Evolutionary conservation across 2,113 vertebrate species (phyloP).

Genomic region (Myotis brandtii): DNA sequence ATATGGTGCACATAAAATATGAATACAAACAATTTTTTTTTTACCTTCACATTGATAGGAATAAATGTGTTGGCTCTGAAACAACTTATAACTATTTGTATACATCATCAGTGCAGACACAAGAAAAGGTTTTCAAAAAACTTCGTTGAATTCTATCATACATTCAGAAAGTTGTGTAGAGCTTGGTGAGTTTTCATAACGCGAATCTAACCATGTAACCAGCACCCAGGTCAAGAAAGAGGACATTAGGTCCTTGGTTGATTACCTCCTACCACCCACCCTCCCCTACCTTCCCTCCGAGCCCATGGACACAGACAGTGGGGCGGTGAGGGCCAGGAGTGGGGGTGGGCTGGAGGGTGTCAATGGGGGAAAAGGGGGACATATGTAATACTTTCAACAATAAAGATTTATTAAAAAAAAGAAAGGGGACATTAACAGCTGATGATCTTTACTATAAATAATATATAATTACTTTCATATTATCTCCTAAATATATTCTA

Average conservation of each 20-base stretch:
- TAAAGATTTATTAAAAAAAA: too few species aligned
- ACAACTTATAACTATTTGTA: not conserved
- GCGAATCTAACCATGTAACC: not conserved
- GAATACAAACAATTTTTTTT: not conserved
- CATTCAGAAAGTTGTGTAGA: slow-evolving; percentile 20
- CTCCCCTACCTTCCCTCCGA: too few species aligned
- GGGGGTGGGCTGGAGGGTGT: too few species aligned
- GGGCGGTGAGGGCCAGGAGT: too few species aligned
- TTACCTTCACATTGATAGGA: slow-evolving; percentile 1
- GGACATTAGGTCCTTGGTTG: not conserved
- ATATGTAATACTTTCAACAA: too few species aligned
- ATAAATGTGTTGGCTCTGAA: slow-evolving; percentile 34
- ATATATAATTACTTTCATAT: not conserved
- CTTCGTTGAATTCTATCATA: not conserved
- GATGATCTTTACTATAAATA: not conserved
- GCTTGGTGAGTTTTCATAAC: slow-evolving; percentile 38
- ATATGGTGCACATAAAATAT: not conserved
- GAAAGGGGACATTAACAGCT: not conserved
- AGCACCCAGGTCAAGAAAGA: not conserved
- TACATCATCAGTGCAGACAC: slow-evolving; percentile 13
- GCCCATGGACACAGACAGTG: too few species aligned
- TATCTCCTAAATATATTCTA: not conserved
- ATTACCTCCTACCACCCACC: too few species aligned
- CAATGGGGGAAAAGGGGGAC: too few species aligned
- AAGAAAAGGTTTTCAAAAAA: not conserved